Conservation (phyloP, 2,888 invertebrate species). For the Eurytoma californica region DNA sequence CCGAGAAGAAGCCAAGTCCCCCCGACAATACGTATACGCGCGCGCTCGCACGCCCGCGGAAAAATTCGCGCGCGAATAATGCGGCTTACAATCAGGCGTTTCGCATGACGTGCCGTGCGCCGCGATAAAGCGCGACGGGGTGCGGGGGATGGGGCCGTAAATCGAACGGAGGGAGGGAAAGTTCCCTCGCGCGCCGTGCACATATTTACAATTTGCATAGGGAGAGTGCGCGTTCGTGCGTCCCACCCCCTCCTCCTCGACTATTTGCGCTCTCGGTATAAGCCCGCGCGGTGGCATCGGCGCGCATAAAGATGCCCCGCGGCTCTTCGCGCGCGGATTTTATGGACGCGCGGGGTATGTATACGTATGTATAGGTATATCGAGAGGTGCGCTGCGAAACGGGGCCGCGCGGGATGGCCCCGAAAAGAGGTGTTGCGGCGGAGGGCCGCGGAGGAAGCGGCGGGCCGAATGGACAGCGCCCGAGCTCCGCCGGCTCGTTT, state of each 20-base stretch:
- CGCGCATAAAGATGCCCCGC: constrained; percentile 36
- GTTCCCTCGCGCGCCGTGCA: not conserved
- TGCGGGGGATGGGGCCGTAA: not conserved
- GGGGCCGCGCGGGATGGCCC: too few species aligned
- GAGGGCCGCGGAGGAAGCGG: not conserved
- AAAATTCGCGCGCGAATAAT: constrained; percentile 42
- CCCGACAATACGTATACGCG: not conserved
- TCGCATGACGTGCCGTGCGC: constrained; percentile 29
- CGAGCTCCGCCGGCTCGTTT: constrained; percentile 7
- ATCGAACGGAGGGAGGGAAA: constrained; percentile 14
- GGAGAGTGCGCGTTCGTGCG: not conserved
- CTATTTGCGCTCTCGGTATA: constrained; percentile 2
- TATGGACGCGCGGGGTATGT: not conserved
- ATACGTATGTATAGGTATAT: not conserved
- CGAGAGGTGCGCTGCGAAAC: not conserved
- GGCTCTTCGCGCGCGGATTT: not conserved
- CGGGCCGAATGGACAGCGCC: not conserved
- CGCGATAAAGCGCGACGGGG: constrained; percentile 31
- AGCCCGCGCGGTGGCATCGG: not conserved
- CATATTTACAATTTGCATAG: constrained; percentile 50
- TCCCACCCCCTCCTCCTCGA: not conserved
- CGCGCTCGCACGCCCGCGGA: not conserved
- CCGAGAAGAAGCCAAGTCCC: not conserved
- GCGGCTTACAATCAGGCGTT: constrained; percentile 47
- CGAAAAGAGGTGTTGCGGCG: not conserved